Base-by-base conservation (phyloP, 64 coral and sea anemone genomes). In the Anthopleura sola region DNA sequence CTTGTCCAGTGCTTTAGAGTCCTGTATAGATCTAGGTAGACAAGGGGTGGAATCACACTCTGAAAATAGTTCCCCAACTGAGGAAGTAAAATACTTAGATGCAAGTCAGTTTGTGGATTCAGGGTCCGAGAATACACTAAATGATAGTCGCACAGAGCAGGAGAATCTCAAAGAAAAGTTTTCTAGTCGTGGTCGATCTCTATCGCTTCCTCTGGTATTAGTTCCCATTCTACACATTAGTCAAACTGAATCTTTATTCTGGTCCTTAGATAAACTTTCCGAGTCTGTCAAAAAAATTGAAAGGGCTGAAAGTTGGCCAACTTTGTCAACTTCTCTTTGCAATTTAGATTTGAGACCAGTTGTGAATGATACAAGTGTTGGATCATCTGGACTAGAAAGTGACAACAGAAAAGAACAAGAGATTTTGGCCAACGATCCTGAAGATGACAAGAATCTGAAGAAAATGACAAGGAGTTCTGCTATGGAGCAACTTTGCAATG, bases 21-120 rank as follows among this genome's bases (percentile, higher is more conserved):
- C 83, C 13, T 89, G 86, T 15, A 58, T 95, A 60, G 87, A 89
- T 47, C 75, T 91, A 38, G 88, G 88, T 56, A 90, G 85, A 44
- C 81, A 74, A 56, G 82, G 29, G 50, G 18, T 83, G 17, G 76
- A 79, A 33, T 44, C 76, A 23, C 44, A 79, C 24, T 79, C 76
- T 21, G 76, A 79, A 13, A 79, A 46, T 13, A 48, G 36, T 6
- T 23, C 76, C 44, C 76, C 76, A 12, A 37, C 31, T 23, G 76
- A 44, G 39, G 76, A 79, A 33, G 76, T 44, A 2, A 38, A 79
- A 6, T 14, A 38, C 39, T 79, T 48, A 13, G 37, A 79, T 38
- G 18, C 21, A 17, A 37, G 3, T 79, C 37, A 79, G 5, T 44
- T 79, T 38, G 21, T 17, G 8, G 76, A 79, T 11, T 83, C 75